Evolutionary conservation across 2,113 vertebrate genomes (phyloP).

Genomic region (Pterophyllum scalare): DNA sequence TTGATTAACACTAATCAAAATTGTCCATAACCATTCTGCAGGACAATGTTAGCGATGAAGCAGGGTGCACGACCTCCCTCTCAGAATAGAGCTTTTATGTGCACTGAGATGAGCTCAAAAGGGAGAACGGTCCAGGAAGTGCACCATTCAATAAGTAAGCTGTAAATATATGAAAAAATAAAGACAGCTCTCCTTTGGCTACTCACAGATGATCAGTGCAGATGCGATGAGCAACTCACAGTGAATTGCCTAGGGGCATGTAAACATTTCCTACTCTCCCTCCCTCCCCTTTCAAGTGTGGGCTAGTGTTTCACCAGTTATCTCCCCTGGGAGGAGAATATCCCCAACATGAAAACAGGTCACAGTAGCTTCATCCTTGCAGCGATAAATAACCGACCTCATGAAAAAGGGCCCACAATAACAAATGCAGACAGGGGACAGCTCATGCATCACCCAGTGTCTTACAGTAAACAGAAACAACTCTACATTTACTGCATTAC

Average conservation of each 20-base stretch:
- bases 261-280: constrained; percentile 32
- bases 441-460: constrained; percentile 8
- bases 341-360: constrained; percentile 54
- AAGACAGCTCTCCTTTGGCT: neutral
- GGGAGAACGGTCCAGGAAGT: neutral
- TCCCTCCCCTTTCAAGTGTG: neutral
- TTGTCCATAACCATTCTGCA: neutral
- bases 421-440: constrained; percentile 22
- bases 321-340: constrained; percentile 45
- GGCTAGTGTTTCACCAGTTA: constrained; percentile 46
- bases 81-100: neutral
- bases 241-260: constrained; percentile 22
- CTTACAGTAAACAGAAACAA: constrained; percentile 2
- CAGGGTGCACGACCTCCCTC: neutral
- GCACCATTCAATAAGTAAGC: neutral
- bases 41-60: neutral
- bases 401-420: constrained; percentile 10
- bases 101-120: neutral
- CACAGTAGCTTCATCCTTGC: constrained; percentile 31
- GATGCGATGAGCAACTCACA: constrained; percentile 9
- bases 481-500: neutral
- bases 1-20: neutral
- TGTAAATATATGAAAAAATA: neutral
- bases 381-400: constrained; percentile 39
- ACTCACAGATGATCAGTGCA: neutral